A percentile compares a stretch with the other conserved stretches of the same genome.
These are phyloP conservation scores for Apotomis betuletana DNA, from an alignment of 2,888 invertebrate genomes.

Conservation along the genomic window DNA sequence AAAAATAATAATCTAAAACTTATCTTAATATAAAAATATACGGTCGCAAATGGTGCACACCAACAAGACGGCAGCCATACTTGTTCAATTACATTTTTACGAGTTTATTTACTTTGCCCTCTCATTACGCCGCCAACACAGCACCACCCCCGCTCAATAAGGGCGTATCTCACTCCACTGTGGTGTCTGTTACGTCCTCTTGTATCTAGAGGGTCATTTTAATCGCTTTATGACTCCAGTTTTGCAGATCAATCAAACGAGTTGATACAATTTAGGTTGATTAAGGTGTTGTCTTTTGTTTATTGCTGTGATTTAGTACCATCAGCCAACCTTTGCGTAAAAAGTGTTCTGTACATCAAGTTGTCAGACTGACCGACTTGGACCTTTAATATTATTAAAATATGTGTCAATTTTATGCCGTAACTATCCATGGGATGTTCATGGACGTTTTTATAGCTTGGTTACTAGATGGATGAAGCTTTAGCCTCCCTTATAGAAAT, in stretches of 20 bases:
- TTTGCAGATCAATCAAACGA: slow-evolving; percentile 9
- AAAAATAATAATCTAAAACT: too few species aligned
- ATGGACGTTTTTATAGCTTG: too few species aligned
- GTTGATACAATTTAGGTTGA: slow-evolving; percentile 14
- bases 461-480: too few species aligned
- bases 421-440: too few species aligned
- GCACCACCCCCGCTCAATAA: background rate
- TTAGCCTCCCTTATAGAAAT: too few species aligned
- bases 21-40: background rate
- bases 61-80: slow-evolving; percentile 18
- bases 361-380: too few species aligned
- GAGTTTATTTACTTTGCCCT: slow-evolving; percentile 29
- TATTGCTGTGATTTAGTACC: background rate
- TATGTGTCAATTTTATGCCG: too few species aligned
- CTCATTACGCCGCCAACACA: background rate
- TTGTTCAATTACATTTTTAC: slow-evolving; percentile 38
- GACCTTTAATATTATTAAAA: too few species aligned
- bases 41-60: slow-evolving; percentile 3
- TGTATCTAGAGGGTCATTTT: background rate
- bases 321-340: background rate
- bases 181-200: background rate
- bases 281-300: slow-evolving; percentile 10
- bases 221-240: slow-evolving; percentile 17
- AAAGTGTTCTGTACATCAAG: background rate
- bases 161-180: background rate